Conservation (phyloP, 2,113 vertebrate species). For the Syrrhaptes paradoxus region DNA sequence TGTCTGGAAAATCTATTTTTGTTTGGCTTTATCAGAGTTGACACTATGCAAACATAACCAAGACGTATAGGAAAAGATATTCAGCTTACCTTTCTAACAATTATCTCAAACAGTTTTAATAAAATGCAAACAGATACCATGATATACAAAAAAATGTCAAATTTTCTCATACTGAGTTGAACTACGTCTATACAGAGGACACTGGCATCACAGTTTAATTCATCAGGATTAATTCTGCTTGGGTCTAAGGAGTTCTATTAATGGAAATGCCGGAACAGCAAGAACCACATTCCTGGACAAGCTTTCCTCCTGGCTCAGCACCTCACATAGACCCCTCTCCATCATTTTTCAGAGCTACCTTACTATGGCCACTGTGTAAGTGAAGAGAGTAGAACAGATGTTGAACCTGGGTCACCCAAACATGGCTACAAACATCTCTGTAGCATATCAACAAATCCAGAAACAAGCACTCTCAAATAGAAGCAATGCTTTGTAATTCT, state of each 20-base stretch:
- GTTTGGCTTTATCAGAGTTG: slow-evolving; percentile 8
- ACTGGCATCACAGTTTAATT: not conserved
- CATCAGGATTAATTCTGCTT: not conserved
- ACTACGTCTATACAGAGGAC: not conserved
- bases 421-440: not conserved
- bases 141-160: not conserved
- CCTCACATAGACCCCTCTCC: not conserved
- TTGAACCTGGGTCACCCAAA: not conserved
- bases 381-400: rapidly evolving
- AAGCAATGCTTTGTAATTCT: not conserved
- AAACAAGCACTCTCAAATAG: not conserved
- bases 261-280: not conserved
- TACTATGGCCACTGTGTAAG: not conserved
- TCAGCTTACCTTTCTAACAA: not conserved
- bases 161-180: not conserved
- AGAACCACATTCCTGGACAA: not conserved
- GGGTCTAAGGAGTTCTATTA: not conserved
- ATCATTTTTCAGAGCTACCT: not conserved
- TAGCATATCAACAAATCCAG: not conserved
- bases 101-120: not conserved
- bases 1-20: slow-evolving; percentile 36
- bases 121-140: not conserved
- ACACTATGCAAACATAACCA: not conserved
- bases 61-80: slow-evolving; percentile 12
- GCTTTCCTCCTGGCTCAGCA: not conserved